Percentiles rank a stretch among this genome's conserved stretches.
Conservation (phyloP, 2,797 vertebrate genomes). For the Pogoniulus pusillus region DNA sequence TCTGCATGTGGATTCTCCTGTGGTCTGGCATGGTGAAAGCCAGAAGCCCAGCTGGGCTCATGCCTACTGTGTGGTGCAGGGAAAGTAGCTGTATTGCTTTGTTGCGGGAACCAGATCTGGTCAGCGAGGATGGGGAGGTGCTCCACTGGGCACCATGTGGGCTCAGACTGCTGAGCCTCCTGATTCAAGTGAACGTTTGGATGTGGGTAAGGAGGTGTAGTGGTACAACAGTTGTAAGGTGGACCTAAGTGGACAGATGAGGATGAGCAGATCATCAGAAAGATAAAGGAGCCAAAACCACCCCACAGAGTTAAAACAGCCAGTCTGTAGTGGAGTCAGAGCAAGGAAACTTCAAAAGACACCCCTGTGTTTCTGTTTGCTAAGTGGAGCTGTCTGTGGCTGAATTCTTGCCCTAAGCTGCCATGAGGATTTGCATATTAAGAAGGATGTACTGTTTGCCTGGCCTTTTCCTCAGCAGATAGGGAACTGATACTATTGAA, state of each 20-base stretch:
- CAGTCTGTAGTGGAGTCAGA: neutral
- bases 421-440: neutral
- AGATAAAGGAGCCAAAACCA: neutral
- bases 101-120: neutral
- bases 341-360: neutral
- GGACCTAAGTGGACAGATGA: neutral
- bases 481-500: neutral
- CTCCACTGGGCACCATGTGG: fast-evolving
- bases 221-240: neutral
- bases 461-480: neutral
- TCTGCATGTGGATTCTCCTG: neutral
- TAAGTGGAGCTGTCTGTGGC: neutral
- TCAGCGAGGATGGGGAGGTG: neutral
- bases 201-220: fast-evolving
- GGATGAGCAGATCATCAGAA: neutral
- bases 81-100: neutral
- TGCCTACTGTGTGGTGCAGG: fast-evolving
- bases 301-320: neutral
- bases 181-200: neutral
- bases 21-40: neutral
- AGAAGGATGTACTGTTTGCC: neutral
- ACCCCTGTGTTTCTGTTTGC: neutral
- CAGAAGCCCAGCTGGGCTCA: neutral
- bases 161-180: neutral
- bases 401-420: neutral